Base-by-base conservation (phyloP, 1,140 invertebrate genomes). In the Drosophila nigrodunni region DNA sequence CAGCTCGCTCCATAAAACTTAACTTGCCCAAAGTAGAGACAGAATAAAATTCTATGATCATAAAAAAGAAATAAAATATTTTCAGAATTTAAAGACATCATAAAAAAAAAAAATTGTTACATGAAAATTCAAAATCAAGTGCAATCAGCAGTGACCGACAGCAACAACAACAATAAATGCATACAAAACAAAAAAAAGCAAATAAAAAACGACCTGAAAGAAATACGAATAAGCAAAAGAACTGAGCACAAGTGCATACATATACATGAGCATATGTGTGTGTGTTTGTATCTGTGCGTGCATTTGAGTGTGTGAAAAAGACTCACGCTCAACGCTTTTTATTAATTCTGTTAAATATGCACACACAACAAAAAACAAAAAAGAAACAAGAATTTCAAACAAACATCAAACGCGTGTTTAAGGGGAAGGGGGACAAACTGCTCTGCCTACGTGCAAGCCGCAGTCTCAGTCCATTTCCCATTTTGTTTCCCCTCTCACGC, bases 381-480 rank as follows among this genome's bases (percentile, higher is more conserved):
- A 69, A 55, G 54, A 69, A 74, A 78, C 62, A 74, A 73, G 74
- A 79, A 79, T 77, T 73, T 77, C 58, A 79, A 77, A 73, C 77
- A 76, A 76, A 76, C 74, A 64, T 72, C 74, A 68, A 76, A 72
- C 68, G 44, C 30, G 44, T 25, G 47, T 8, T 30, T 30, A 30
- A 5, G 39, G 3, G 46, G 30, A 49, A 41, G 55, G 43, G 37
- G 41, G 10, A 3, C 13, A 50, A 37, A 10, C 54, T 21, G 41
- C 59, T 30, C 49, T 47, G 72, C 72, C 60, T 58, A 75, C 62
- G 52, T 82, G 67, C 52, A 50, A 54, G 35, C 55, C 74, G 57
- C 52, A 18, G 66, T 55, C 67, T 39, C 60, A 75, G 73, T 75
- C 55, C 69, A 60, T 65, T 72, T 76, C 69, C 60, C 73, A 75